Evolutionary conservation across 2,797 vertebrate species (phyloP), one percentile per base, ranked within the genome.

Genomic region (Nothura maculosa): DNA sequence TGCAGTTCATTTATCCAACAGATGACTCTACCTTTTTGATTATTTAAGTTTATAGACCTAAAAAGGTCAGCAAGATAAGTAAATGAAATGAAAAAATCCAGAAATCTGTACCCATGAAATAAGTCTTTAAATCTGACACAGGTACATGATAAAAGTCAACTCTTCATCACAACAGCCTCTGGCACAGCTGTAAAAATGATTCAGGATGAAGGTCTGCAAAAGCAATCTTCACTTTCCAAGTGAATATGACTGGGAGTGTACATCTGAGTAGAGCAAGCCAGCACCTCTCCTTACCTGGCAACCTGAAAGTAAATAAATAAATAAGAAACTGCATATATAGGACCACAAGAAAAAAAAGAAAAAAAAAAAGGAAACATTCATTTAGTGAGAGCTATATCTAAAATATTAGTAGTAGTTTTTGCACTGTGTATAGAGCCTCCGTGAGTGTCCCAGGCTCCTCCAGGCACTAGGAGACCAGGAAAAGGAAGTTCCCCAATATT

Each of bases 311-410:
- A 25, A 34, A 13, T 43, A 43, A 17, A 43, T 43, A 43, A 43
- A 48, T 48, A 27, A 48, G 25, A 32, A 57, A 1, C 12, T 77
- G 6, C 4, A 42, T 60, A 2, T 50, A 21, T 61, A 69, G n/a
- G 6, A 62, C 17, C 14, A 58, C 10, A 42, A 42, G 54, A 42
- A 58, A 42, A 89, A 85, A 84, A 63, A 48, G 13, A 36, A 62
- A 57, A 28, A 62, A 52, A 25, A 57, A 28, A 62, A 52, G 25
- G 14, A n/a, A 75, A 58, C 32, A 52, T 28, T 9, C 27, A 6
- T 36, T 12, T 5, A 73, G 38, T 47, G 21, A 36, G 5, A 4
- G 0, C 10, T 61, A 17, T 5, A 55, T 9, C 5, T 1, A 6
- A 85, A 89, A 55, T 7, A 67, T 36, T 69, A 63, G 78, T 81